Percentiles rank a stretch among this genome's conserved stretches.
Evolutionary conservation across 2,797 vertebrate species (phyloP).

Genomic region (Potorous gilbertii): DNA sequence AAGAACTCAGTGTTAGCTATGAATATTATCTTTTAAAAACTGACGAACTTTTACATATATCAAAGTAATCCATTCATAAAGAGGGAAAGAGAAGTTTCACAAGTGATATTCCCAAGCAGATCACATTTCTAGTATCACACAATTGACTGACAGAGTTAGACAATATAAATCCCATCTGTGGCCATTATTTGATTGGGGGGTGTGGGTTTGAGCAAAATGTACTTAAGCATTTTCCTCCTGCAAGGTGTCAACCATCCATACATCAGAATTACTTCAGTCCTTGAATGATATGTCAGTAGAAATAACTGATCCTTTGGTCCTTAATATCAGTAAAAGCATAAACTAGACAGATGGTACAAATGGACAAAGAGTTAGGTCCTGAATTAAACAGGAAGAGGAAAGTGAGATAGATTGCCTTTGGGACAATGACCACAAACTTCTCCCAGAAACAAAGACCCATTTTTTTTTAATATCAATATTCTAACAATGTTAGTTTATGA

Average conservation of each 20-base stretch:
- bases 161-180: background rate
- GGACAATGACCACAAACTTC: background rate
- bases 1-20: background rate
- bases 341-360: background rate
- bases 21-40: background rate
- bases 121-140: background rate
- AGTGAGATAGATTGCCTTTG: background rate
- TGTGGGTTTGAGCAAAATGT: background rate
- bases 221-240: background rate
- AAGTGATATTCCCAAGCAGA: background rate
- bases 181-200: background rate
- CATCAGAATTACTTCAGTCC: background rate
- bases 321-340: background rate
- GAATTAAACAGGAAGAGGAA: background rate
- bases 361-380: background rate
- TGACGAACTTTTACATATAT: background rate
- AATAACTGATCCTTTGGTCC: background rate
- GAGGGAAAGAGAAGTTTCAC: background rate
- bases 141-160: background rate
- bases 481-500: background rate
- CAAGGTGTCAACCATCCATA: background rate
- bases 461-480: conserved; percentile 1
- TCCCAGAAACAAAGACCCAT: background rate
- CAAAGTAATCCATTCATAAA: background rate
- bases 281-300: background rate